phyloP scores from a whole-genome alignment of 2,113 vertebrate species.

The Alethe castanea region DNA sequence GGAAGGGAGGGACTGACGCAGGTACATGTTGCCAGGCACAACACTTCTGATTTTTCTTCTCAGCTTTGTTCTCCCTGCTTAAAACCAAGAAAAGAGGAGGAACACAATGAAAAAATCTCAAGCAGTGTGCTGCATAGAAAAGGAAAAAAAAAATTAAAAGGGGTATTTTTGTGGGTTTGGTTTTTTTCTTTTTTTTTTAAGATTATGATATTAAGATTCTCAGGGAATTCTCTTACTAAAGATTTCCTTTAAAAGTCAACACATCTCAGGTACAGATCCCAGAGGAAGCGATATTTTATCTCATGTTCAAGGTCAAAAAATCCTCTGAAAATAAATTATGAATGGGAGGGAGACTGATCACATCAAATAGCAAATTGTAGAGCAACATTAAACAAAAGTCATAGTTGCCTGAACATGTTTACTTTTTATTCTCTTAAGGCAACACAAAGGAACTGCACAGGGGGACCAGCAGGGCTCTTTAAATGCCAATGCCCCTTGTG shows the following conservation, averaged over 20 bases:
- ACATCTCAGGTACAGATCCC: slow-evolving; percentile 13
- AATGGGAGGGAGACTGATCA: background rate
- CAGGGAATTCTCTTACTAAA: background rate
- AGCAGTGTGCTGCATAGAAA: background rate
- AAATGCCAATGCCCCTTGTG: background rate
- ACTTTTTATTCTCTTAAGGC: background rate
- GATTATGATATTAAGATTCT: slow-evolving; percentile 35
- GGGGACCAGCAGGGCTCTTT: background rate
- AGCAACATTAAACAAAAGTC: background rate
- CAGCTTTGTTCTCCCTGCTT: background rate
- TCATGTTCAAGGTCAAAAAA: slow-evolving; percentile 59
- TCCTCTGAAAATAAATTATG: slow-evolving; percentile 48
- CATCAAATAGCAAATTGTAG: background rate
- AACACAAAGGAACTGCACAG: background rate
- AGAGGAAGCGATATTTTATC: slow-evolving; percentile 12
- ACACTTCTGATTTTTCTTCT: background rate
- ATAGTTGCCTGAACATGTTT: background rate
- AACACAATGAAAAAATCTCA: background rate
- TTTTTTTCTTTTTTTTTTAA: background rate
- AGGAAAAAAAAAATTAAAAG: background rate
- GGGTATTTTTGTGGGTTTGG: background rate
- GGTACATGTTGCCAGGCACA: background rate
- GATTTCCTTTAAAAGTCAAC: slow-evolving; percentile 43
- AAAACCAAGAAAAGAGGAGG: background rate
- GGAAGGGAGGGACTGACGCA: background rate